Percentiles rank a stretch among this genome's conserved stretches.
These are phyloP conservation scores for Tapirus indicus DNA, from an alignment of 2,797 vertebrate genomes.

Conservation along the genomic window DNA sequence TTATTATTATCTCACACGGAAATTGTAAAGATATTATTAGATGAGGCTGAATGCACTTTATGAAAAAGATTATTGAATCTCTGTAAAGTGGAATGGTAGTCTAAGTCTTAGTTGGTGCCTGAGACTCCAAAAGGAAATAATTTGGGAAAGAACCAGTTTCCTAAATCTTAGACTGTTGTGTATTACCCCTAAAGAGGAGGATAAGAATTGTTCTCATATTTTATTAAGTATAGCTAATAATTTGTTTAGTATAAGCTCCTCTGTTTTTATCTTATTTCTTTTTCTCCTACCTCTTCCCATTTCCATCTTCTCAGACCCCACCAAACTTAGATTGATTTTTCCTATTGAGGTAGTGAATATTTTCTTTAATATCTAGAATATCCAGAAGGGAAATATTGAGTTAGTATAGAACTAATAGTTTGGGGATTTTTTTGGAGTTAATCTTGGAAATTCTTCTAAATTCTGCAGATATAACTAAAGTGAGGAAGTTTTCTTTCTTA, in stretches of 20 bases:
- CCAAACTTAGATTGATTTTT: slow-evolving; percentile 21
- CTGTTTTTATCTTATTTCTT: neutral
- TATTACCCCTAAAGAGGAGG: neutral
- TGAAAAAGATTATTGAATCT: neutral
- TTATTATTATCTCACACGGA: neutral
- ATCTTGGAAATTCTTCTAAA: slow-evolving; percentile 37
- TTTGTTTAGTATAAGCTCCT: neutral
- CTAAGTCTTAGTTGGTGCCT: neutral
- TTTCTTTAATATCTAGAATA: slow-evolving; percentile 46
- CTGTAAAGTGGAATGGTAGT: neutral
- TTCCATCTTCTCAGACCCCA: slow-evolving; percentile 18
- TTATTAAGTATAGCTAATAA: neutral
- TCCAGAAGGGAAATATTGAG: neutral
- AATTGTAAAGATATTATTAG: slow-evolving; percentile 14
- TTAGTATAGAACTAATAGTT: slow-evolving; percentile 8
- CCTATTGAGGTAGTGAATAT: neutral
- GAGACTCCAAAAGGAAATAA: neutral
- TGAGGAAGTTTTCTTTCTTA: neutral
- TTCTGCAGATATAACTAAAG: neutral
- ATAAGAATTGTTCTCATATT: slow-evolving; percentile 11
- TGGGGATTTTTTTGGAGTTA: neutral
- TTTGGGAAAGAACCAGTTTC: slow-evolving; percentile 21
- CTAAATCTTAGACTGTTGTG: slow-evolving; percentile 21
- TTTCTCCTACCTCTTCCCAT: neutral
- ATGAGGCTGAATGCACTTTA: neutral